phyloP scores from a whole-genome alignment of 2,113 vertebrate species.

The Climacteris rufus region DNA sequence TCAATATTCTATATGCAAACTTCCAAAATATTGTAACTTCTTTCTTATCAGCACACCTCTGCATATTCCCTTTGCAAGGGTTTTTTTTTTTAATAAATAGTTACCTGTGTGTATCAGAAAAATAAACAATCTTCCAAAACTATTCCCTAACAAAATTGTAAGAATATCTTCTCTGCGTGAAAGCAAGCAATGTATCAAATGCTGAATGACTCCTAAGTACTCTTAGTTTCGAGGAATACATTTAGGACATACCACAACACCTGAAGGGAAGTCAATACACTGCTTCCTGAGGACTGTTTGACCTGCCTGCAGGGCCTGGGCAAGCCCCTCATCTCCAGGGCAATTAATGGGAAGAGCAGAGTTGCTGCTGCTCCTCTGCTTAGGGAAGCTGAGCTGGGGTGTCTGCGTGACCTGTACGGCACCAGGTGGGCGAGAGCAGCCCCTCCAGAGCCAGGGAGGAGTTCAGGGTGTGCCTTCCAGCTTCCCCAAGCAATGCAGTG shows the following conservation, averaged over 20 bases:
- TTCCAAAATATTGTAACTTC: background rate
- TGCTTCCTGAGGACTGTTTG: background rate
- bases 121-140: background rate
- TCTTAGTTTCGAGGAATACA: background rate
- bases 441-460: background rate
- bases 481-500: accelerated
- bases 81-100: background rate
- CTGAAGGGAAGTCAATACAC: background rate
- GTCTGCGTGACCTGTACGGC: background rate
- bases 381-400: background rate
- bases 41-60: background rate
- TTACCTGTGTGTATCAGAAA: background rate
- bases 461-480: accelerated
- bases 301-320: background rate
- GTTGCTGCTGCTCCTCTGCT: background rate
- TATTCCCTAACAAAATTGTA: background rate
- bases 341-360: background rate
- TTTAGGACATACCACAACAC: background rate
- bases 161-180: background rate
- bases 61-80: background rate
- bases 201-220: background rate
- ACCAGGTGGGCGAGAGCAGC: background rate
- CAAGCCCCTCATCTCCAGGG: background rate
- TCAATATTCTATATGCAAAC: background rate
- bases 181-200: background rate